phyloP scores from a whole-genome alignment of 1,140 invertebrate genomes.

The Drosophila athabasca region DNA sequence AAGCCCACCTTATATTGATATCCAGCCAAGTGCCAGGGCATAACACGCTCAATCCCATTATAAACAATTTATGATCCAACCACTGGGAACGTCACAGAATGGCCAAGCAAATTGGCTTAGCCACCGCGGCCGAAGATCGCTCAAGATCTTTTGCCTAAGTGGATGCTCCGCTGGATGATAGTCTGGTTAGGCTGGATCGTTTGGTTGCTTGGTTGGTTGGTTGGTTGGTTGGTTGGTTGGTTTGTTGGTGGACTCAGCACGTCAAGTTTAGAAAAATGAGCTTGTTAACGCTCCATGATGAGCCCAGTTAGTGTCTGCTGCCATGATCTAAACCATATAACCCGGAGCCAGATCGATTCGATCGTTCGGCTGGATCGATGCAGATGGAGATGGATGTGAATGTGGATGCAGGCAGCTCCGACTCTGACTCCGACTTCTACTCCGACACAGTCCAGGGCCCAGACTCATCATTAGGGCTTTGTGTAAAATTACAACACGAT shows the following conservation, averaged over 20 bases:
- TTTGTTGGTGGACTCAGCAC: conserved; percentile 51
- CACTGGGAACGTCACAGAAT: conserved; percentile 37
- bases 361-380: conserved; percentile 30
- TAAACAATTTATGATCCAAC: conserved; percentile 55
- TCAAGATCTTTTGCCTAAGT: conserved; percentile 44
- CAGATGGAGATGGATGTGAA: conserved; percentile 49
- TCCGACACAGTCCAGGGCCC: not conserved
- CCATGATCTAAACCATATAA: conserved; percentile 79
- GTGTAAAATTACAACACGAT: conserved; percentile 83
- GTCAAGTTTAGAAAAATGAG: conserved; percentile 83
- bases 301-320: conserved; percentile 80
- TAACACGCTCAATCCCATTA: conserved; percentile 51
- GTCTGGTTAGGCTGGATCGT: too few species aligned
- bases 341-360: conserved; percentile 66
- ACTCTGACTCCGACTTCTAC: too few species aligned
- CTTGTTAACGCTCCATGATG: conserved; percentile 83
- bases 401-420: not conserved
- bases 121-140: conserved; percentile 25
- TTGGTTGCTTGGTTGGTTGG: conserved; percentile 8
- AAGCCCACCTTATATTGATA: conserved; percentile 4
- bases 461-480: conserved; percentile 74
- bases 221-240: conserved; percentile 18
- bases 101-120: conserved; percentile 35
- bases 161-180: conserved; percentile 7
- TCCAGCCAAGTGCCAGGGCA: conserved; percentile 31